phyloP scores from a whole-genome alignment of 2,113 vertebrate genomes.

The Oxyura jamaicensis region DNA sequence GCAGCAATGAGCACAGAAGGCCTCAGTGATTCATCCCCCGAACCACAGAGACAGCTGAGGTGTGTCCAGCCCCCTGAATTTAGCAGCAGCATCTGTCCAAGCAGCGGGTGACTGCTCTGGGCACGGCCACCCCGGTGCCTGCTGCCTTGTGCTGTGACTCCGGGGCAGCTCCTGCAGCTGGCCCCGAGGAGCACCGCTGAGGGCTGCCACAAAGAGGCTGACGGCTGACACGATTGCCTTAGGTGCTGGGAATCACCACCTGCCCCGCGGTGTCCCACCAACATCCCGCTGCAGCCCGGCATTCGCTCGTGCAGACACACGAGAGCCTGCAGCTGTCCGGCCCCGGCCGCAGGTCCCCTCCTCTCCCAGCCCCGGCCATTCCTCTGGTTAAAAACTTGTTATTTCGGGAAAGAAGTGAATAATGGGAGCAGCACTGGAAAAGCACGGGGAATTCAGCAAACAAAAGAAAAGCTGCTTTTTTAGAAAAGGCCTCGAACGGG shows the following conservation, averaged over 20 bases:
- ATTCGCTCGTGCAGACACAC: fast-evolving
- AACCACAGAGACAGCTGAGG: background rate
- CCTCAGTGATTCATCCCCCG: background rate
- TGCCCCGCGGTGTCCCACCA: background rate
- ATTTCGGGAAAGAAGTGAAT: slow-evolving; percentile 47
- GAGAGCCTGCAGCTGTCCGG: background rate
- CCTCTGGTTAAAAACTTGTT: background rate
- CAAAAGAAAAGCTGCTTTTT: slow-evolving; percentile 48
- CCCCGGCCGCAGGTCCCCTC: background rate
- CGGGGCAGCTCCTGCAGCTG: background rate
- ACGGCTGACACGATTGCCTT: background rate
- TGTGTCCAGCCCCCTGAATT: fast-evolving
- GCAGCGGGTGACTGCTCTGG: fast-evolving
- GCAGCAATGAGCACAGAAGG: fast-evolving
- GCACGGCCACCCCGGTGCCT: fast-evolving
- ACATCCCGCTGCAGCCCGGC: background rate
- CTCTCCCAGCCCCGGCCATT: background rate
- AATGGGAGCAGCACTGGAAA: slow-evolving; percentile 12
- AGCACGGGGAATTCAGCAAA: slow-evolving; percentile 22
- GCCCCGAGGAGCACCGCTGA: background rate
- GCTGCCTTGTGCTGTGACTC: background rate
- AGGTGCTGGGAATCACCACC: background rate
- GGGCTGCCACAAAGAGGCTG: background rate
- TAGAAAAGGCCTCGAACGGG: background rate
- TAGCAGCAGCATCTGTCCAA: background rate